phyloP scores from a whole-genome alignment of 1,140 invertebrate genomes.

The Homarus americanus region DNA sequence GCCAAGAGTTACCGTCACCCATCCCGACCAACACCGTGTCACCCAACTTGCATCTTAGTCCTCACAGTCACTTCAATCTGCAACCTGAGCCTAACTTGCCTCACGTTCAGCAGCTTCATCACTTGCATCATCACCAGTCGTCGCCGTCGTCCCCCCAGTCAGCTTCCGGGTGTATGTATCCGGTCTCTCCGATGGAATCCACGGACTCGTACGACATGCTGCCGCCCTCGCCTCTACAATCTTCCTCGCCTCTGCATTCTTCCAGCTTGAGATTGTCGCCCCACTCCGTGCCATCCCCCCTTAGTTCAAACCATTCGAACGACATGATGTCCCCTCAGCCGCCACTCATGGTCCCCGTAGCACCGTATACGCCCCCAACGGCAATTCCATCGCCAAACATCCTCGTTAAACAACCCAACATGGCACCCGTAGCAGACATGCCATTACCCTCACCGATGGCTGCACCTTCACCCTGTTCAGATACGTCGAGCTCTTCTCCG shows the following conservation, averaged over 20 bases:
- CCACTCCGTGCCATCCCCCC: constrained; percentile 1
- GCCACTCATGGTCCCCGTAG: constrained; percentile 48
- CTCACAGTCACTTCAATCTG: constrained; percentile 13
- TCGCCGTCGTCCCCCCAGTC: background rate
- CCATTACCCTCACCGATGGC: constrained; percentile 56
- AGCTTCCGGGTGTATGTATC: background rate
- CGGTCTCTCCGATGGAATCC: constrained; percentile 58
- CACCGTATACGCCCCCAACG: constrained; percentile 52
- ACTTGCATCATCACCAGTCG: constrained; percentile 22
- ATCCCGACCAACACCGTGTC: constrained; percentile 12
- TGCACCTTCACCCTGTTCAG: constrained; percentile 61
- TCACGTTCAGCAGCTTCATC: background rate
- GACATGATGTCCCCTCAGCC: constrained; percentile 20
- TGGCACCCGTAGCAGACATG: constrained; percentile 35
- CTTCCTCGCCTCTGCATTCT: constrained; percentile 31
- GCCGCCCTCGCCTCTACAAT: constrained; percentile 26
- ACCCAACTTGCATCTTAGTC: constrained; percentile 17
- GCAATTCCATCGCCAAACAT: constrained; percentile 39
- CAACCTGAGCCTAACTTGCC: constrained; percentile 24
- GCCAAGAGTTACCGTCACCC: constrained; percentile 12
- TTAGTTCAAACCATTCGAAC: background rate
- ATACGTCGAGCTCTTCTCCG: constrained; percentile 55
- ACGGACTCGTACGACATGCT: constrained; percentile 51
- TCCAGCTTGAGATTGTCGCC: constrained; percentile 8
- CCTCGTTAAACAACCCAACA: constrained; percentile 14